phyloP scores from a whole-genome alignment of 2,888 invertebrate species.

The Fragum sueziense region DNA sequence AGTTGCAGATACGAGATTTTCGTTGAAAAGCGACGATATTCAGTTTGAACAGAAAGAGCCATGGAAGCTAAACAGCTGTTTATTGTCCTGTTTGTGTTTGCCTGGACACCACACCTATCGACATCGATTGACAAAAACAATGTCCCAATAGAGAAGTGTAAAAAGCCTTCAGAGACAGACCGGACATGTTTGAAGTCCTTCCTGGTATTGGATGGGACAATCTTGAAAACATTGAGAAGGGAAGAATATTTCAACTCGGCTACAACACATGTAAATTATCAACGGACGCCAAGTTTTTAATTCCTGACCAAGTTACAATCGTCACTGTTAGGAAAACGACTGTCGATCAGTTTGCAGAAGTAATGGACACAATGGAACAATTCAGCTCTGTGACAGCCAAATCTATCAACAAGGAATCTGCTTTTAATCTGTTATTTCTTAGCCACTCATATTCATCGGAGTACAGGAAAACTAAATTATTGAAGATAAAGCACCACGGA shows the following conservation, averaged over 20 bases:
- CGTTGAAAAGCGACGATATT: no score
- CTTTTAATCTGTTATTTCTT: not conserved
- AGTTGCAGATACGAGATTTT: no score
- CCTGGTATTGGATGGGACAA: constrained; percentile 59
- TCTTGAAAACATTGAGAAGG: constrained; percentile 41
- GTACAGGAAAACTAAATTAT: no score
- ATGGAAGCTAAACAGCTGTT: no score
- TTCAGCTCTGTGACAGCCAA: constrained; percentile 38
- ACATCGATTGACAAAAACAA: no score
- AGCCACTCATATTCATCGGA: no score
- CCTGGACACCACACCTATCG: no score
- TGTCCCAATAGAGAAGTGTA: no score
- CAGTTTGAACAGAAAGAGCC: no score
- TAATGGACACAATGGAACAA: constrained; percentile 31
- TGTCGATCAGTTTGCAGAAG: constrained; percentile 43
- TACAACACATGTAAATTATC: constrained; percentile 43
- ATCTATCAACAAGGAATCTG: constrained; percentile 35
- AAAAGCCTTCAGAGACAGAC: no score
- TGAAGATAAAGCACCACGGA: not conserved
- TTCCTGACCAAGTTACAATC: constrained; percentile 41
- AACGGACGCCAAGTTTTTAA: constrained; percentile 41
- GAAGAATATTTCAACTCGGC: constrained; percentile 28
- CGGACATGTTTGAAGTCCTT: constrained; percentile 34
- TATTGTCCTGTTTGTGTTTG: no score
- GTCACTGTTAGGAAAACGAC: constrained; percentile 41